A percentile compares a stretch with the other conserved stretches of the same genome.
Conservation (phyloP, 2,797 vertebrate genomes). For the Peromyscus melanophrys region DNA sequence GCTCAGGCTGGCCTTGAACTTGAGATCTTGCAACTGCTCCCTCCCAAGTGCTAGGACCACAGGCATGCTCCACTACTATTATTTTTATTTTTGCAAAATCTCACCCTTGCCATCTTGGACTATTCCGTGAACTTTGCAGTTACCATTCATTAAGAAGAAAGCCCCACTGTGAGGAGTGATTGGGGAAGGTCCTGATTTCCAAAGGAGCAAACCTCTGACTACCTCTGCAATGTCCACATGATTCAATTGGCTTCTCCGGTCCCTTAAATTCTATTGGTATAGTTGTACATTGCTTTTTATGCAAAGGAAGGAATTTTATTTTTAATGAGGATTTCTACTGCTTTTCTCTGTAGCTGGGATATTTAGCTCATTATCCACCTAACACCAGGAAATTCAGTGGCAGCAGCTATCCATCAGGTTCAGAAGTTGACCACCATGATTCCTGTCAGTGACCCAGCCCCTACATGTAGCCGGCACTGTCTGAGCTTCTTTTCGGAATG, state of each 20-base stretch:
- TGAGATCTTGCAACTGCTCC: too few species aligned
- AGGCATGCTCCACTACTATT: background rate
- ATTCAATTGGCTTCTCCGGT: conserved; percentile 17
- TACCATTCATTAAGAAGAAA: background rate
- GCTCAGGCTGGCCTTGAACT: background rate
- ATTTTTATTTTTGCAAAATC: conserved; percentile 34
- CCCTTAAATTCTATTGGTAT: conserved; percentile 33
- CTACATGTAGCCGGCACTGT: background rate
- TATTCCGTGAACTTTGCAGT: background rate
- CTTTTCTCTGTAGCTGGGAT: conserved; percentile 48
- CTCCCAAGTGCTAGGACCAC: background rate
- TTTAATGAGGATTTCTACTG: conserved; percentile 10
- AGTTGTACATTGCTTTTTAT: conserved; percentile 29
- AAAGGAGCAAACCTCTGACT: background rate
- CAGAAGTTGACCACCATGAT: background rate
- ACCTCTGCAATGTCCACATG: background rate
- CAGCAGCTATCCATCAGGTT: background rate
- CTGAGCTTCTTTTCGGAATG: background rate
- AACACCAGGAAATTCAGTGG: background rate
- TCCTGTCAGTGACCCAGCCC: background rate
- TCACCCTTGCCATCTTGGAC: background rate
- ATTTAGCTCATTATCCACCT: background rate
- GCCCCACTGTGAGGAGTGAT: background rate
- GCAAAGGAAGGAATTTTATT: conserved; percentile 15
- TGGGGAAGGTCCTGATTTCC: background rate